These are phyloP conservation scores for Eulemur albifrons DNA, from an alignment of 2,797 vertebrate genomes.

Conservation along the genomic window DNA sequence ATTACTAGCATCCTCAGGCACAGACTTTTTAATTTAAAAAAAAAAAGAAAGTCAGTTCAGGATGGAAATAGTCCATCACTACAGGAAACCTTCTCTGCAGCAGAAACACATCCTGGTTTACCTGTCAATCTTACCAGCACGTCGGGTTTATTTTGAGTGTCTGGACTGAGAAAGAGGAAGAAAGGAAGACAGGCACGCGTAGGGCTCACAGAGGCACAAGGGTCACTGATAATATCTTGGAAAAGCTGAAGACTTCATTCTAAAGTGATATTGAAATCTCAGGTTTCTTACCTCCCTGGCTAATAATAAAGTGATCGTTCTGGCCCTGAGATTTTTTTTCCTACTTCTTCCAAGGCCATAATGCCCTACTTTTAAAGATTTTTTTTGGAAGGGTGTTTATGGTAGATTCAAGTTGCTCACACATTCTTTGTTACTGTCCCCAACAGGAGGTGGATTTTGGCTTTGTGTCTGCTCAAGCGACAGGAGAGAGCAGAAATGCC, in stretches of 20 bases:
- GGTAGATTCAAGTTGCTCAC: not conserved
- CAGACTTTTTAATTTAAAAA: conserved; percentile 58
- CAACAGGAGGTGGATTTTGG: not conserved
- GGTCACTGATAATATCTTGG: not conserved
- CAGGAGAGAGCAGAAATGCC: not conserved
- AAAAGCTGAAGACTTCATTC: not conserved
- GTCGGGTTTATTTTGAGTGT: not conserved
- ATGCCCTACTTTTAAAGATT: not conserved
- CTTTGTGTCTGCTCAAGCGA: not conserved
- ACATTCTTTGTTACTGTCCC: not conserved
- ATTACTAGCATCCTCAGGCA: conserved; percentile 59
- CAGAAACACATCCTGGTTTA: conserved; percentile 40
- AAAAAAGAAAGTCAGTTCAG: conserved; percentile 57
- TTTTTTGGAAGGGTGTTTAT: not conserved
- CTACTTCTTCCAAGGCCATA: not conserved
- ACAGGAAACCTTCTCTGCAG: conserved; percentile 41
- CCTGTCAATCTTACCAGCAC: conserved; percentile 58
- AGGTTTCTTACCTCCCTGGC: not conserved
- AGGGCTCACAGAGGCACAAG: not conserved
- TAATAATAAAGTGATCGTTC: not conserved
- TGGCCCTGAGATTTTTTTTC: not conserved
- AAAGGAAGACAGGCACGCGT: not conserved
- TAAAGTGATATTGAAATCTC: not conserved
- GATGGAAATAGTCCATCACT: conserved; percentile 53
- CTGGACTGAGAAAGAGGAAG: conserved; percentile 23